A percentile compares a stretch with the other conserved stretches of the same genome.
Evolutionary conservation across 2,888 invertebrate species (phyloP).

Genomic region (Drosophila eohydei): DNA sequence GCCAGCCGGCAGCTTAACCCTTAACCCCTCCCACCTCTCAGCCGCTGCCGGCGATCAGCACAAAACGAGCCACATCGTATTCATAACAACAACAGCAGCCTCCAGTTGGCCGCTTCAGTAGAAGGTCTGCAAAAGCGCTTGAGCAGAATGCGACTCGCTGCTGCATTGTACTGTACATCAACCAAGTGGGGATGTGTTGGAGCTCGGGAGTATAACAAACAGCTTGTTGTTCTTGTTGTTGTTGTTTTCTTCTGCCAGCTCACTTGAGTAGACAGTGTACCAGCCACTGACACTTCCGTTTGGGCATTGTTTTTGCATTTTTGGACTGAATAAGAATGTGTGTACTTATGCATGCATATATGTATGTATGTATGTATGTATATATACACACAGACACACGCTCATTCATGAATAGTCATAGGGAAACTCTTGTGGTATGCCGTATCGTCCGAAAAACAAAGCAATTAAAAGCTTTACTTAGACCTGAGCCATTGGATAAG

Average conservation of each 20-base stretch:
- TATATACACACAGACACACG: constrained; percentile 1
- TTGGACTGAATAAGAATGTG: constrained; percentile 21
- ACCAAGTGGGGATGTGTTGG: constrained; percentile 39
- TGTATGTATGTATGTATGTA: not conserved
- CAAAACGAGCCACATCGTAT: constrained; percentile 56
- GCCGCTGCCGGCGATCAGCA: not conserved
- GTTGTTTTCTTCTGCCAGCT: constrained; percentile 20
- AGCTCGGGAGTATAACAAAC: constrained; percentile 66
- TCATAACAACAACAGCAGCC: constrained; percentile 51
- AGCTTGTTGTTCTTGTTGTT: constrained; percentile 58
- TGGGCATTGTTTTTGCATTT: constrained; percentile 65
- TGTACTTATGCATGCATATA: constrained; percentile 9
- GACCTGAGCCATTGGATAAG: constrained; percentile 29
- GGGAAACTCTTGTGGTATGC: constrained; percentile 18
- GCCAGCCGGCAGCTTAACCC: constrained; percentile 43
- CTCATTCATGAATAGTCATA: constrained; percentile 3
- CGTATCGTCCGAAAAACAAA: constrained; percentile 61
- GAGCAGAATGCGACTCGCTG: constrained; percentile 33
- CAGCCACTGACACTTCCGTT: constrained; percentile 75
- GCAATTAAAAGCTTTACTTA: constrained; percentile 71
- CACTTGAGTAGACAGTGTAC: constrained; percentile 67
- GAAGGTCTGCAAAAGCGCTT: constrained; percentile 24
- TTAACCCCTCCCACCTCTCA: not conserved
- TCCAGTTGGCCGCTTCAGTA: constrained; percentile 13
- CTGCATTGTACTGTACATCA: constrained; percentile 53